Evolutionary conservation across 2,797 vertebrate species (phyloP).

Genomic region (Buphagus erythrorhynchus): DNA sequence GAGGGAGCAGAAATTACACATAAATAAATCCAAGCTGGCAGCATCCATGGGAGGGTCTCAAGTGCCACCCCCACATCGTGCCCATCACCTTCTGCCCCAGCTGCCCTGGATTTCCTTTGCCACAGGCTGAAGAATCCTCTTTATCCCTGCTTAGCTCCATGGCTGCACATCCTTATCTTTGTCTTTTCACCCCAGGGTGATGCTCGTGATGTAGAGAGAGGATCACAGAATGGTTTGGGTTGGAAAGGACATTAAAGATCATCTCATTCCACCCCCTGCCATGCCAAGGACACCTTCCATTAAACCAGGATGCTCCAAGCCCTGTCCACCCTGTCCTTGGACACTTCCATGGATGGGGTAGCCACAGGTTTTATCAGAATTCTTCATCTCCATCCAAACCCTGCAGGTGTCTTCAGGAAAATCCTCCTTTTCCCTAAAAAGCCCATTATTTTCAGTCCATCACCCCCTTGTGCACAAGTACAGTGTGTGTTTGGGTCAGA

Average conservation of each 20-base stretch:
- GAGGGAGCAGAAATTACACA: neutral
- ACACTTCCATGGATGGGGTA: neutral
- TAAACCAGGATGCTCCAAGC: rapidly evolving
- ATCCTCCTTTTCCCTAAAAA: neutral
- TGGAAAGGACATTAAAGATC: neutral
- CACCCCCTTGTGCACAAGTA: rapidly evolving
- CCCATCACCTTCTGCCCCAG: neutral
- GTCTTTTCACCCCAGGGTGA: neutral
- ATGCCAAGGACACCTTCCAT: neutral
- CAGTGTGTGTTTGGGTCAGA: neutral
- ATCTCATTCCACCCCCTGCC: rapidly evolving
- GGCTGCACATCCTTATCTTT: neutral
- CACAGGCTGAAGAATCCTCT: neutral
- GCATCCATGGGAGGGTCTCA: neutral
- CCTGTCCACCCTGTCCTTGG: rapidly evolving
- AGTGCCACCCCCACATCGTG: rapidly evolving
- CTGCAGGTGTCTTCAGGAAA: neutral
- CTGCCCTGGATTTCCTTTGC: neutral
- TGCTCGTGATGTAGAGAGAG: rapidly evolving
- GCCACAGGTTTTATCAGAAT: neutral
- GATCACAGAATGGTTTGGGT: neutral
- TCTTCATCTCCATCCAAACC: neutral
- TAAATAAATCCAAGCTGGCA: neutral
- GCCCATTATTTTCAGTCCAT: neutral
- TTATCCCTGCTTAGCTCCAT: neutral